These are phyloP conservation scores for Akabosia matsudoensis DNA, from an alignment of 1,140 invertebrate genomes.

Conservation along the genomic window DNA sequence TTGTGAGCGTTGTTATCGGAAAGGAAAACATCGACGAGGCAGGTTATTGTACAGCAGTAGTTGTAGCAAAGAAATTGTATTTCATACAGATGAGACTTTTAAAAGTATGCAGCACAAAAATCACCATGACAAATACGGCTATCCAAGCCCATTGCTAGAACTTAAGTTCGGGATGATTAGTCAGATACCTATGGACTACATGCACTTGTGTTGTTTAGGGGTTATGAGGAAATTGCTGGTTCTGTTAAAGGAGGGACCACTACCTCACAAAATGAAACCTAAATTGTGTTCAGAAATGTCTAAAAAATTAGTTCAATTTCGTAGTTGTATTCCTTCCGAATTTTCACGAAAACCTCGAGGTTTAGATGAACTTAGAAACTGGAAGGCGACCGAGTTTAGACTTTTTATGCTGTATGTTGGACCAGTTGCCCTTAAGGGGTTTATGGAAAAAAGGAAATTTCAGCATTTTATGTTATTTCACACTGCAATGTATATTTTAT, in stretches of 20 bases:
- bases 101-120: not conserved
- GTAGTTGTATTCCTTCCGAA: slow-evolving; percentile 48
- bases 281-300: slow-evolving; percentile 22
- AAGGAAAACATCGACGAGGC: slow-evolving; percentile 37
- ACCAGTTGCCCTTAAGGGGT: slow-evolving; percentile 26
- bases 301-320: slow-evolving; percentile 15
- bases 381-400: slow-evolving; percentile 56
- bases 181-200: slow-evolving; percentile 19
- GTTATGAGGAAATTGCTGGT: slow-evolving; percentile 10
- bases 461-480: slow-evolving; percentile 20
- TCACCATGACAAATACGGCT: not conserved
- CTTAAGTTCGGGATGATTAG: not conserved
- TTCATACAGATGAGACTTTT: not conserved
- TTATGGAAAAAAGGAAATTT: not conserved
- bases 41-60: not conserved
- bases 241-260: slow-evolving; percentile 30
- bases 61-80: not conserved
- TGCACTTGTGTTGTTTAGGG: slow-evolving; percentile 20
- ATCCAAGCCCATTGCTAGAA: not conserved
- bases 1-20: slow-evolving; percentile 51
- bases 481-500: slow-evolving; percentile 12
- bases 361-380: slow-evolving; percentile 50
- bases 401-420: slow-evolving; percentile 55
- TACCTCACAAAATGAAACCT: not conserved
- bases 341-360: slow-evolving; percentile 52